phyloP scores from a whole-genome alignment of 1,140 invertebrate species.

The Diuraphis noxia region DNA sequence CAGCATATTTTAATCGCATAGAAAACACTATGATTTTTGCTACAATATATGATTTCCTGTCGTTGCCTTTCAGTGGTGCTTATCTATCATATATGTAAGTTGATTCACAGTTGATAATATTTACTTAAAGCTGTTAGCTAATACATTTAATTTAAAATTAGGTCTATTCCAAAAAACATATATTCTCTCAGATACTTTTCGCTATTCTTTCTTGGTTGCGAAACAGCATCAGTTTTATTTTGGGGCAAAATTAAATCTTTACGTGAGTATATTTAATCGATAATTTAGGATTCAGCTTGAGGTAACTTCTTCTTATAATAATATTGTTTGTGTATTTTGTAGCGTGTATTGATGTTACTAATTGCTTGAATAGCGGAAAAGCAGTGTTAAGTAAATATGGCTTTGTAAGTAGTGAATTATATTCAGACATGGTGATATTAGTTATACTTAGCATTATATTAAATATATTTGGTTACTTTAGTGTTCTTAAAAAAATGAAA shows the following conservation, averaged over 20 bases:
- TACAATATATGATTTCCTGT: background rate
- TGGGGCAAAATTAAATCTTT: background rate
- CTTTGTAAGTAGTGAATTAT: background rate
- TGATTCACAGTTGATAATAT: background rate
- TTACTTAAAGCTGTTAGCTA: background rate
- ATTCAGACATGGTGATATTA: background rate
- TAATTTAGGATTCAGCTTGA: background rate
- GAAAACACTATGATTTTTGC: constrained; percentile 22
- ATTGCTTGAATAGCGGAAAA: constrained; percentile 13
- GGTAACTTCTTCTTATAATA: background rate
- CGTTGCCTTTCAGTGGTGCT: constrained; percentile 18
- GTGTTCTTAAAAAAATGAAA: constrained; percentile 23
- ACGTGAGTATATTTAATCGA: constrained; percentile 1
- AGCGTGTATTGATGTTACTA: constrained; percentile 15
- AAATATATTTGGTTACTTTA: constrained; percentile 21
- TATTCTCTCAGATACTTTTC: constrained; percentile 26
- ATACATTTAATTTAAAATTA: background rate
- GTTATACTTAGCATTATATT: background rate
- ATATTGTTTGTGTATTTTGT: background rate
- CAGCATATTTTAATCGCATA: background rate
- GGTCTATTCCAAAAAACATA: background rate
- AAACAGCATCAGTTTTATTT: background rate
- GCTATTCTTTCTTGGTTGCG: background rate
- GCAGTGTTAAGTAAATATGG: constrained; percentile 26
- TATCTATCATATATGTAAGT: constrained; percentile 15